Base-by-base conservation (phyloP, 2,888 invertebrate genomes). In the Tridacna crocea region DNA sequence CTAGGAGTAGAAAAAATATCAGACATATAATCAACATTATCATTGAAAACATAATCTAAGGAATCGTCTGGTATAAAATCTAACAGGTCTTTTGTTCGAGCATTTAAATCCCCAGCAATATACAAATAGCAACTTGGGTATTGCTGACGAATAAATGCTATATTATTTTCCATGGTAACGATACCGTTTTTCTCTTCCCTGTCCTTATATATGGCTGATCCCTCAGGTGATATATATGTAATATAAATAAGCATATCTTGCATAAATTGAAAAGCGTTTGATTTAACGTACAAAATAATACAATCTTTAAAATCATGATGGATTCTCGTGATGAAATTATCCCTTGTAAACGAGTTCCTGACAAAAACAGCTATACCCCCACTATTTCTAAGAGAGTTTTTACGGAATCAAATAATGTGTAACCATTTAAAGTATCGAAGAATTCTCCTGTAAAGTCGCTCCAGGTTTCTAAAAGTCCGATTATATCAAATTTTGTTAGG, bases 101-200 rank as follows among this genome's bases (percentile, higher is more conserved):
- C 79, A 61, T 79, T 79, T 36, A 75, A 70, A 70, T 79, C 79
- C 46, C 75, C 79, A 26, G 75, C 79, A 26, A 79, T 47, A 68
- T 66, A 79, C 24, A 79, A 61, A 60, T 70, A 75, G 19, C 47
- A 68, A 61, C 75, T 60, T 24, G 75, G 79, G 24, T 70, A 75
- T 22, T 51, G 19, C 13, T 60, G 26, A 61, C 75, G 75, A 58
- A 79, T 61, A 27, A 60, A 17, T 48, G 46, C 22, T 51, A 79
- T 48, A 72, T 75, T 72, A 24, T 61, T 79, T 60, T 79, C 75
- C 48, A 79, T n/a, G 55, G 58, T 48, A 11, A 75, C 55, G 24
- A 79, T 79, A 15, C 79, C 79, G 72, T 75, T 75, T 15, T 70
- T 79, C 27, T 79, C 79, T 46, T 24, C 60, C 13, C 47, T 27